Conservation (phyloP, 2,113 vertebrate species). For the Nematolebias whitei region DNA sequence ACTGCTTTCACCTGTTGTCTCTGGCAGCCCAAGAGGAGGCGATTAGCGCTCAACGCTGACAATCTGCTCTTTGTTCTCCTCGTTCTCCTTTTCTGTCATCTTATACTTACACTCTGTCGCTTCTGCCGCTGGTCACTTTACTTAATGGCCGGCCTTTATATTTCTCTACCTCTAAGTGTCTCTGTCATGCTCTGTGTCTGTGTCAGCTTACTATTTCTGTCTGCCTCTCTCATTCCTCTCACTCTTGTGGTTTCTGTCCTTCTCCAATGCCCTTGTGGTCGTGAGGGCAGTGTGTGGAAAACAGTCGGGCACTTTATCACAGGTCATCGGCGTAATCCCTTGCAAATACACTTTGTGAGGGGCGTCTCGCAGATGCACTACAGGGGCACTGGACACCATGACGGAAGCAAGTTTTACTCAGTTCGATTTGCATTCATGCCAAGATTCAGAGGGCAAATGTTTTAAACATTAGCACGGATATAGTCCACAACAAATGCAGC, state of each 20-base stretch:
- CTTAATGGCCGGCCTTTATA: constrained; percentile 45
- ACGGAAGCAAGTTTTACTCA: constrained; percentile 21
- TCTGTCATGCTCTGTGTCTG: constrained; percentile 49
- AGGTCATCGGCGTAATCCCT: constrained; percentile 72
- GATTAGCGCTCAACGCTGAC: constrained; percentile 75
- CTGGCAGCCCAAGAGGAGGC: constrained; percentile 77
- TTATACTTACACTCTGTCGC: constrained; percentile 64
- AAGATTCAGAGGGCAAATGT: constrained; percentile 45
- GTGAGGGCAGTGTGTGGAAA: constrained; percentile 66
- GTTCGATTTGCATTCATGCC: constrained; percentile 22
- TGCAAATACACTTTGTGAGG: constrained; percentile 54
- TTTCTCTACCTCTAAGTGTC: constrained; percentile 42
- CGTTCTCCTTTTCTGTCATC: constrained; percentile 61
- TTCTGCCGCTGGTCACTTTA: constrained; percentile 50
- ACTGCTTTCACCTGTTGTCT: constrained; percentile 84
- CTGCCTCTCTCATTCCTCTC: constrained; percentile 33
- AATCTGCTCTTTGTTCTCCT: constrained; percentile 75
- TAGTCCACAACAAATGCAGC: constrained; percentile 31
- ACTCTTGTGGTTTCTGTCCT: constrained; percentile 33
- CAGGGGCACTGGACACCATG: constrained; percentile 19
- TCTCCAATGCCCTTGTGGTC: constrained; percentile 66
- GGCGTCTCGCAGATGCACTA: constrained; percentile 28
- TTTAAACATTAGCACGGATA: constrained; percentile 50
- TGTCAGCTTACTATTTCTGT: constrained; percentile 58
- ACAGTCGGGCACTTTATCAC: constrained; percentile 76